A percentile compares a stretch with the other conserved stretches of the same genome.
These are phyloP conservation scores for Beaufortia kweichowensis DNA, from an alignment of 2,113 vertebrate species.

Conservation along the genomic window DNA sequence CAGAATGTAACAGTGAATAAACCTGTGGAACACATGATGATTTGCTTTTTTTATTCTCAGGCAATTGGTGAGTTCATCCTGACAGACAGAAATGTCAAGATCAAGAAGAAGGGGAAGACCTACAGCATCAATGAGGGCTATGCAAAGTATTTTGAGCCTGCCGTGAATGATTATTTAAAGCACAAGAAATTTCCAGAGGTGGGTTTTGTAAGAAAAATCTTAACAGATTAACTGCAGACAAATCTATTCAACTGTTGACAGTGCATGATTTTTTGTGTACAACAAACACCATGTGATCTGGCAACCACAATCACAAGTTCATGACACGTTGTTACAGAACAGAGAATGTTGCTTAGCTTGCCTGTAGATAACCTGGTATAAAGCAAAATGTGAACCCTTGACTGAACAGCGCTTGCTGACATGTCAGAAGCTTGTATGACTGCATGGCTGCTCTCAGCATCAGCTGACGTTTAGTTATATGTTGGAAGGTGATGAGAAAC, in stretches of 20 bases:
- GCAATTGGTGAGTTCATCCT: constrained; percentile 93
- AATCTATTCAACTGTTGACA: too few species aligned
- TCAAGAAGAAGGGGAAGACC: constrained; percentile 90
- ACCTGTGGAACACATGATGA: background rate
- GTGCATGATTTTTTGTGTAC: too few species aligned
- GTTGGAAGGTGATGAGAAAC: constrained; percentile 33
- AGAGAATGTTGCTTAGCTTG: constrained; percentile 4
- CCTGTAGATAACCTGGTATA: background rate
- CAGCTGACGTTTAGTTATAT: constrained; percentile 33
- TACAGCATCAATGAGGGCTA: constrained; percentile 98
- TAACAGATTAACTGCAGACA: background rate
- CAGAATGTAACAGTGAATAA: too few species aligned
- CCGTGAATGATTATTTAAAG: constrained; percentile 87
- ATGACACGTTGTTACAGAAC: constrained; percentile 2
- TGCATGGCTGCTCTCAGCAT: background rate
- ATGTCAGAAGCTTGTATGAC: background rate
- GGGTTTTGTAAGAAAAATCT: constrained; percentile 50
- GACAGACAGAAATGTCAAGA: constrained; percentile 88
- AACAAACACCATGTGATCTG: constrained; percentile 13
- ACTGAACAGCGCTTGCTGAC: constrained; percentile 1
- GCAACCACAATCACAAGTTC: background rate
- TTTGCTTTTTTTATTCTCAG: constrained; percentile 61
- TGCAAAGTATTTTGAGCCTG: constrained; percentile 90
- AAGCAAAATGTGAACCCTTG: background rate
- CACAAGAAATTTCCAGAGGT: constrained; percentile 97